Percentiles rank a stretch among this genome's conserved stretches.
phyloP scores from a whole-genome alignment of 2,797 vertebrate genomes.

The Xyrichtys novacula region DNA sequence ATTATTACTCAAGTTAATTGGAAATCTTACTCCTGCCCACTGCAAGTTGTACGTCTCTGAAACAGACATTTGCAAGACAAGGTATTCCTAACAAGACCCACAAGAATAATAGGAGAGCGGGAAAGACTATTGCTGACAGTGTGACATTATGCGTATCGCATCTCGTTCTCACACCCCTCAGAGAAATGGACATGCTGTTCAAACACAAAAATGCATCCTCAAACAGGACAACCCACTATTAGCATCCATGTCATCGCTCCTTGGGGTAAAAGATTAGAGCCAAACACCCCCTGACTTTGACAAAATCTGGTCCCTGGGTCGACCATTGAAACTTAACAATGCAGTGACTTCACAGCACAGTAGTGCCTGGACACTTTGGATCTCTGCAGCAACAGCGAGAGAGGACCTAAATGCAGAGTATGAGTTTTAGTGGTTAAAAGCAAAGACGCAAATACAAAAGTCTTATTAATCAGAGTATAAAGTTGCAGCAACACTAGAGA shows the following conservation, averaged over 20 bases:
- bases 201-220: slow-evolving; percentile 1
- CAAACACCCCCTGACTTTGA: neutral
- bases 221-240: slow-evolving; percentile 1
- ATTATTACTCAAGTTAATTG: neutral
- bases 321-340: too few species aligned
- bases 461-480: too few species aligned
- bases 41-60: neutral
- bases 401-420: too few species aligned
- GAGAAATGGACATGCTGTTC: neutral
- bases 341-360: too few species aligned
- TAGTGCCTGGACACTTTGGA: too few species aligned
- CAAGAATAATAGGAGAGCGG: neutral
- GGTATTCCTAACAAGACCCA: neutral
- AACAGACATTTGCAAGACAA: neutral
- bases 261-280: neutral
- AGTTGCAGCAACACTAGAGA: too few species aligned
- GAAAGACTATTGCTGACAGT: neutral
- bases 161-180: neutral
- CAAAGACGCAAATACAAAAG: too few species aligned
- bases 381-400: too few species aligned
- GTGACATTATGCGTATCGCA: neutral
- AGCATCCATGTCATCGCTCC: slow-evolving; percentile 1
- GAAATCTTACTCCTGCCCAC: slow-evolving; percentile 10
- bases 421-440: too few species aligned
- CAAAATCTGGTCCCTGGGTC: neutral